phyloP scores from a whole-genome alignment of 1,140 invertebrate genomes.

The Drosophila simulans region DNA sequence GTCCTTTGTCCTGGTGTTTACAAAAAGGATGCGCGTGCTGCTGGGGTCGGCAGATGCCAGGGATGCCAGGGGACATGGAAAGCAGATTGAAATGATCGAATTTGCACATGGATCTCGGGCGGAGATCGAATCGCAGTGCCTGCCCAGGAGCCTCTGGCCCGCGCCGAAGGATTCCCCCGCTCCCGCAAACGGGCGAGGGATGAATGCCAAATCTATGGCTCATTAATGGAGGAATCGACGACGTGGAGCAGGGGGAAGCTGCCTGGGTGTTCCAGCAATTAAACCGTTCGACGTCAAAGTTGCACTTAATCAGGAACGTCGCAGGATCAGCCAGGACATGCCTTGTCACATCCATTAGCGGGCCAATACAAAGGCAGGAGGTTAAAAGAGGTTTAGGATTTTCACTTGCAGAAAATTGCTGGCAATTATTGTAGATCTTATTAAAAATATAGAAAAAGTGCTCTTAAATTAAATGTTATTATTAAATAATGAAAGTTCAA shows the following conservation, averaged over 20 bases:
- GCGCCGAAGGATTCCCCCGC: slow-evolving; percentile 53
- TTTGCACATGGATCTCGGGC: slow-evolving; percentile 62
- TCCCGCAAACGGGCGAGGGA: slow-evolving; percentile 4
- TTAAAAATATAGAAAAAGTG: not conserved
- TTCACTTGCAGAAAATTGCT: not conserved
- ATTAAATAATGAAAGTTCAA: too few species aligned
- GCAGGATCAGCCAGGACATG: slow-evolving; percentile 40
- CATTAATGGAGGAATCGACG: slow-evolving; percentile 20
- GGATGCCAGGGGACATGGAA: slow-evolving; percentile 9
- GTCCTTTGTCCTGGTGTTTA: slow-evolving; percentile 48
- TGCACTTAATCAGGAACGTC: slow-evolving; percentile 67
- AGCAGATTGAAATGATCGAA: slow-evolving; percentile 58
- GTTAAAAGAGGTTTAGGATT: not conserved
- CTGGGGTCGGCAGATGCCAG: slow-evolving; percentile 54
- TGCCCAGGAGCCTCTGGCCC: slow-evolving; percentile 15
- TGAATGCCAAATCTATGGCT: slow-evolving; percentile 47
- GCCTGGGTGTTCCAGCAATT: slow-evolving; percentile 63
- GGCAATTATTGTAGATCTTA: not conserved
- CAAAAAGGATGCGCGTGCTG: slow-evolving; percentile 76
- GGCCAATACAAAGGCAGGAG: slow-evolving; percentile 24
- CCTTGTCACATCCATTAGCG: slow-evolving; percentile 42
- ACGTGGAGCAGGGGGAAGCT: slow-evolving; percentile 10
- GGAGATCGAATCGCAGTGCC: slow-evolving; percentile 25
- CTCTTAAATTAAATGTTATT: too few species aligned
- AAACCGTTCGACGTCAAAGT: slow-evolving; percentile 59